A percentile compares a stretch with the other conserved stretches of the same genome.
phyloP scores from a whole-genome alignment of 2,888 invertebrate species.

The Girardia tigrina region DNA sequence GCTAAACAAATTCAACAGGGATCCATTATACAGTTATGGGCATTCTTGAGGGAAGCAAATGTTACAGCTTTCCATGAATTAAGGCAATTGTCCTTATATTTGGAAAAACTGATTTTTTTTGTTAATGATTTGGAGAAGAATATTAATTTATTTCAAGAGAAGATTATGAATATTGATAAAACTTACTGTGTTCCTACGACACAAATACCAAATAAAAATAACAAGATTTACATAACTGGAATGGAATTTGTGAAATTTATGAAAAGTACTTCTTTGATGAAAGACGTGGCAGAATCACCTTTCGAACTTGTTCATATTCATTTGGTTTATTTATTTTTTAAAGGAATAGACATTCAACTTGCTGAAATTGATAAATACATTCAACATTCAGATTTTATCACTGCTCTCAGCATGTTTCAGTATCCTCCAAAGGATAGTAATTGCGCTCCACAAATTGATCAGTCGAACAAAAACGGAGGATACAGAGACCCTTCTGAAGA shows the following conservation, averaged over 20 bases:
- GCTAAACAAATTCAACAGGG: not conserved
- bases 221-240: not conserved
- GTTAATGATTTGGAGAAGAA: constrained; percentile 4
- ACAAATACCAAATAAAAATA: constrained; percentile 8
- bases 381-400: constrained; percentile 12
- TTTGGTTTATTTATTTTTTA: not conserved
- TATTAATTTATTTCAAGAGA: not conserved
- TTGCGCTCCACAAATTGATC: not conserved
- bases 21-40: constrained; percentile 32
- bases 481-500: not conserved
- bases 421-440: not conserved
- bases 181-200: not conserved
- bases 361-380: constrained; percentile 8
- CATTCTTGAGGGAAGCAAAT: constrained; percentile 34
- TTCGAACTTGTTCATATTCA: constrained; percentile 1
- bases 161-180: not conserved
- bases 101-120: constrained; percentile 6
- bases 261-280: not conserved
- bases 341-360: not conserved
- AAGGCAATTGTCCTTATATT: constrained; percentile 16
- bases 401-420: not conserved
- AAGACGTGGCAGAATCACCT: not conserved
- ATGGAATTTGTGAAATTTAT: constrained; percentile 12
- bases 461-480: not conserved
- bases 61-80: constrained; percentile 34